Conservation (phyloP, 2,113 vertebrate genomes). For the Chloropsis hardwickii region DNA sequence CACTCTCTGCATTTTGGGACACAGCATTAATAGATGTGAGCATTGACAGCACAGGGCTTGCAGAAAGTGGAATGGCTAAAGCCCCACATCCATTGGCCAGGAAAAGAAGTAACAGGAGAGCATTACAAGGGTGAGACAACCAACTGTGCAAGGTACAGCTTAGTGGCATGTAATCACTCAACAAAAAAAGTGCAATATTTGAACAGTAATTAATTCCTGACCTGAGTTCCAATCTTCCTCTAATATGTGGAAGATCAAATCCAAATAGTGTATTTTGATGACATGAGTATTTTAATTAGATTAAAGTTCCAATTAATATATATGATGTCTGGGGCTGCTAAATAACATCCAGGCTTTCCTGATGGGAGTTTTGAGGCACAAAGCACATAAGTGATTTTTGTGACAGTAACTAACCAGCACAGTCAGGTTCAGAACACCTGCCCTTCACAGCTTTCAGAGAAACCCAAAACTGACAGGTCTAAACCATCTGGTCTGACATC, state of each 20-base stretch:
- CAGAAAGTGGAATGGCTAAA: background rate
- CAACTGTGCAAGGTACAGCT: background rate
- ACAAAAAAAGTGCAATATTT: background rate
- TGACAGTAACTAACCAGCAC: background rate
- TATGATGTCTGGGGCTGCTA: background rate
- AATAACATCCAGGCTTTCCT: background rate
- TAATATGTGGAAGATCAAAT: background rate
- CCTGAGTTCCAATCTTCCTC: background rate
- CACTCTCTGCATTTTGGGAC: background rate
- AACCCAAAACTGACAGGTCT: background rate
- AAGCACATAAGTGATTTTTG: rapidly evolving
- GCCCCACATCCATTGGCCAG: background rate
- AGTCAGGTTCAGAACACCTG: background rate
- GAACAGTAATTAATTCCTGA: background rate
- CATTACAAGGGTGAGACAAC: background rate
- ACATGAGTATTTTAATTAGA: background rate
- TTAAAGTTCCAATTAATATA: background rate
- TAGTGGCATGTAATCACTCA: background rate
- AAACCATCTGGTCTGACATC: background rate
- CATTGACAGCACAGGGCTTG: background rate
- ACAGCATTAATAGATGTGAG: background rate
- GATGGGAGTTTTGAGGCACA: background rate
- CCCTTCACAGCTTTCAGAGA: background rate
- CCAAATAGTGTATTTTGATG: background rate
- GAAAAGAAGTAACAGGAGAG: background rate